Evolutionary conservation across 2,888 invertebrate species (phyloP).

Genomic region (Netelia inedita): DNA sequence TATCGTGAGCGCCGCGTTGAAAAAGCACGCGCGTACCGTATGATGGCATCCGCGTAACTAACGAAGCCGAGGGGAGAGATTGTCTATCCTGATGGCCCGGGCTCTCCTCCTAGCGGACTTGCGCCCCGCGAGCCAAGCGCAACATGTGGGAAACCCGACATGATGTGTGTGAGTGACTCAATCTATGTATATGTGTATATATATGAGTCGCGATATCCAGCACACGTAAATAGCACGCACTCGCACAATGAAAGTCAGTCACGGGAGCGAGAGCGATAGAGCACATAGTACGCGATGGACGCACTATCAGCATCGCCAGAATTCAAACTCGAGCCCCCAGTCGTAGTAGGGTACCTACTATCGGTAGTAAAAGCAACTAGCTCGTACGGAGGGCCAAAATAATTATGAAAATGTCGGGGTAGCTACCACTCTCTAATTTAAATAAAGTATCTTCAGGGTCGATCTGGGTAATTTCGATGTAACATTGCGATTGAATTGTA

Average conservation of each 20-base stretch:
- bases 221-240: neutral
- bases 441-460: no score
- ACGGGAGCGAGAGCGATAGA: no score
- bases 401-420: no score
- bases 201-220: neutral
- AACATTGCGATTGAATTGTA: no score
- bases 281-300: no score
- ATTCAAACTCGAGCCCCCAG: no score
- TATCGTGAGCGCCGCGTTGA: constrained; percentile 33
- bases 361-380: no score
- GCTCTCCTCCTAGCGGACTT: constrained; percentile 81
- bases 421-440: no score
- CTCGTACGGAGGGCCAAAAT: no score
- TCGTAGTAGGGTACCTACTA: no score
- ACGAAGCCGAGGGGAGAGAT: constrained; percentile 74
- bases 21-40: constrained; percentile 74
- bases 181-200: constrained; percentile 22
- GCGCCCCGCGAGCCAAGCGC: constrained; percentile 83
- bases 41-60: constrained; percentile 82
- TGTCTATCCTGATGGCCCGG: constrained; percentile 83
- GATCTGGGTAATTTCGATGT: no score
- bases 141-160: constrained; percentile 83
- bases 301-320: no score
- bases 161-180: constrained; percentile 73
- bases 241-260: neutral